Evolutionary conservation across 2,797 vertebrate genomes (phyloP).

Genomic region (Eulemur mongoz): DNA sequence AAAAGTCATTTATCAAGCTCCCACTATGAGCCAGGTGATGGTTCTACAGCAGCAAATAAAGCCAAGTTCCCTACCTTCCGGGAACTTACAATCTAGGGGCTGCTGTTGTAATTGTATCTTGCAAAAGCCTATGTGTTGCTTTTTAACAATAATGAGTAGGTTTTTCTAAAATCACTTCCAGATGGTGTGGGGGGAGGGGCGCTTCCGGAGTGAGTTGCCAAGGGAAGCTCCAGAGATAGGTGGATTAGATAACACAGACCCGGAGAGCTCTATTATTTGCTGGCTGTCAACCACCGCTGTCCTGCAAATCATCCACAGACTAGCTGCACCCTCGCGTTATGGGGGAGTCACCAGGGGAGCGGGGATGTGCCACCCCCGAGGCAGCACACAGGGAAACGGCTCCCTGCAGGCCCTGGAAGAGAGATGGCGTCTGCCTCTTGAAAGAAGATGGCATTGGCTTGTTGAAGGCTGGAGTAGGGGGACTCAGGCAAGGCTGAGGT

Average conservation of each 20-base stretch:
- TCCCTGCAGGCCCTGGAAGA: not conserved
- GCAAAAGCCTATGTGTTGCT: conserved; percentile 62
- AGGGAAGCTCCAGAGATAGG: conserved; percentile 67
- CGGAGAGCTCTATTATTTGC: conserved; percentile 57
- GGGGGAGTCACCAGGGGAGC: not conserved
- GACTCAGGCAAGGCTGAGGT: not conserved
- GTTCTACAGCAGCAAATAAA: not conserved
- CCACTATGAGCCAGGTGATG: not conserved
- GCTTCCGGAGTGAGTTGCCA: conserved; percentile 65
- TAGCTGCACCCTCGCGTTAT: not conserved
- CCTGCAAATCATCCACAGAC: conserved; percentile 1
- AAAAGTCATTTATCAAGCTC: not conserved
- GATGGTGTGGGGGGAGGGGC: conserved; percentile 69
- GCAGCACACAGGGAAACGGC: not conserved
- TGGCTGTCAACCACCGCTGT: conserved; percentile 44
- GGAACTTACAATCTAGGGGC: conserved; percentile 45
- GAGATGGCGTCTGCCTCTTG: not conserved
- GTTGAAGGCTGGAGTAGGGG: not conserved
- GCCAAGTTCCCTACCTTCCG: conserved; percentile 31
- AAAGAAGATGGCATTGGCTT: not conserved
- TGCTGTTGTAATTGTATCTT: conserved; percentile 54
- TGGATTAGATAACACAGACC: conserved; percentile 67
- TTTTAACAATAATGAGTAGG: conserved; percentile 70
- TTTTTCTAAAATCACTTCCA: conserved; percentile 72
- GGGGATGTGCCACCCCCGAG: not conserved